Evolutionary conservation across 1,140 invertebrate species (phyloP), one percentile per base, ranked within the genome.

Genomic region (Drosophila albomicans): DNA sequence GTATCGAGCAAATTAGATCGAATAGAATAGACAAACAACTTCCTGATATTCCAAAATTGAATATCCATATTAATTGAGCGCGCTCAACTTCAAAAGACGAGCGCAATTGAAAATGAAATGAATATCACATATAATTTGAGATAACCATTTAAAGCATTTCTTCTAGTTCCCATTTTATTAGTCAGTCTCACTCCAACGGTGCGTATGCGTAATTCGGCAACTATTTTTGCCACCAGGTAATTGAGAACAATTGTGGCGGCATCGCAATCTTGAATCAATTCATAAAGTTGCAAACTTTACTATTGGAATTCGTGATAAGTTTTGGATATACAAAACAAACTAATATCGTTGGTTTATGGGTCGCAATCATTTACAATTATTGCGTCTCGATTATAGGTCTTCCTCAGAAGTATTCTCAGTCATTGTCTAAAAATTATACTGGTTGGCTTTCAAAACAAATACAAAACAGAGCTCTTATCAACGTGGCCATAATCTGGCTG

Each of bases 371-470:
- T 52, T 54, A 45, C n/a, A 32, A 49, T 13, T 13, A 64, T 65
- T 65, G 51, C 68, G 61, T 38, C 61, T 65, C 28, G 45, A 48
- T 57, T 41, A 25, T 25, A 49, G 20, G 13, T 71, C 61, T 71
- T 71, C 51, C 68, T 15, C 61, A 64, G 68, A 71, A 71, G 51
- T 71, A 8, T 20, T 38, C 2, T 56, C 15, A 7, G 30, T 49
- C n/a, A 48, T 65, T 54, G 32, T 41, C 41, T 32, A 38, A n/a
- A 57, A 65, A 67, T 56, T 65, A 30, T 28, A n/a, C 32, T 25
- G 20, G 25, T 35, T 13, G 7, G 0, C 52, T 20, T 8, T 67
- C 38, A 51, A 20, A 5, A 1, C 32, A 5, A 51, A 20, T 2
- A 1, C 32, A 5, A 32, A 5, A 32, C 32, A 32, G 32, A 5